Conservation (phyloP, 2,797 vertebrate species). For the Arvicola amphibius region DNA sequence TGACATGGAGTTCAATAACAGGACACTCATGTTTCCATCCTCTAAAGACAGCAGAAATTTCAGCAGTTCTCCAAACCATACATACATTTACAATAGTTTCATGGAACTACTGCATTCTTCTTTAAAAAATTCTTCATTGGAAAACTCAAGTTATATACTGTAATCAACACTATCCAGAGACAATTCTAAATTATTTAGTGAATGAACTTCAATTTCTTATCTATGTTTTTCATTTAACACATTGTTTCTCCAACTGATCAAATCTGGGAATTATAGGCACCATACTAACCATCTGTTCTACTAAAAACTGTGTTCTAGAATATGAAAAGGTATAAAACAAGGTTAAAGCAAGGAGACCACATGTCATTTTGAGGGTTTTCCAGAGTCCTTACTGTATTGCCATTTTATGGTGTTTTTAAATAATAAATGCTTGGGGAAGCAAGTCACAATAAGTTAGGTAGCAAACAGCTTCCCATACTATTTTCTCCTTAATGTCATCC, state of each 20-base stretch:
- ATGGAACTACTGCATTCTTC: conserved; percentile 12
- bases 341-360: neutral
- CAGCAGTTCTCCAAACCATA: neutral
- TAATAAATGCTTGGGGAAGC: neutral
- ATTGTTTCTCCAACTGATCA: conserved; percentile 11
- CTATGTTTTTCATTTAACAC: neutral
- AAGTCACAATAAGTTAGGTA: neutral
- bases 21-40: neutral
- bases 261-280: neutral
- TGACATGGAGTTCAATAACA: neutral
- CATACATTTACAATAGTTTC: neutral
- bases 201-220: neutral
- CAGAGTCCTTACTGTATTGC: neutral
- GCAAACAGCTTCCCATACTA: conserved; percentile 15
- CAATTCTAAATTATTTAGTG: conserved; percentile 31
- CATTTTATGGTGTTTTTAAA: conserved; percentile 11
- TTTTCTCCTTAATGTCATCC: conserved; percentile 4
- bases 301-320: neutral
- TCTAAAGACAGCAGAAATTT: neutral
- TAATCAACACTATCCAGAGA: conserved; percentile 15
- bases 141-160: neutral
- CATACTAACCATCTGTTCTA: neutral
- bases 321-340: neutral
- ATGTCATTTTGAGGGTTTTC: neutral
- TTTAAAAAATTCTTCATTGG: neutral